Evolutionary conservation across 1,140 invertebrate species (phyloP).

Genomic region (Anagrus nilaparvatae): DNA sequence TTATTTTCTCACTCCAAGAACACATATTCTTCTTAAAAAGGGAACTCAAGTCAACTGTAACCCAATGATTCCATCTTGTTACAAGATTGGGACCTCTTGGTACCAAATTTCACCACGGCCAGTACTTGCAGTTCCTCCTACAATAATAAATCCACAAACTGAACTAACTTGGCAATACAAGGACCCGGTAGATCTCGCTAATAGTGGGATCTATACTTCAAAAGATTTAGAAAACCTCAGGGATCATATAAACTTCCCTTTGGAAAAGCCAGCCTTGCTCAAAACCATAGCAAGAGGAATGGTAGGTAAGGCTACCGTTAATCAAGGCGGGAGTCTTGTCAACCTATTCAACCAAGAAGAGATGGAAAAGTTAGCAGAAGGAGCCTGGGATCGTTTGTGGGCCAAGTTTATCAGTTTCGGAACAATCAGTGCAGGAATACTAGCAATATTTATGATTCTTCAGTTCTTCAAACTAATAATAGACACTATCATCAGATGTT

Average conservation of each 20-base stretch:
- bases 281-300: slow-evolving; percentile 6
- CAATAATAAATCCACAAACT: neutral
- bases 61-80: slow-evolving; percentile 6
- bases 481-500: slow-evolving; percentile 4
- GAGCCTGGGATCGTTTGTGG: slow-evolving; percentile 2
- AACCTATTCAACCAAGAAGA: slow-evolving; percentile 8
- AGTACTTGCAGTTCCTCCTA: neutral
- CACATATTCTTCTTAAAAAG: slow-evolving; percentile 10
- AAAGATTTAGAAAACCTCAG: slow-evolving; percentile 10
- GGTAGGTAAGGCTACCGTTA: neutral
- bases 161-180: slow-evolving; percentile 10
- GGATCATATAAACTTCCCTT: slow-evolving; percentile 14
- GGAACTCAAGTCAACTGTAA: slow-evolving; percentile 11
- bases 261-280: slow-evolving; percentile 8
- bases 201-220: slow-evolving; percentile 7
- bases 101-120: neutral
- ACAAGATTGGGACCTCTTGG: slow-evolving; percentile 1
- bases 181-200: slow-evolving; percentile 3
- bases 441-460: slow-evolving; percentile 5
- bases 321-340: neutral
- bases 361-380: slow-evolving; percentile 1
- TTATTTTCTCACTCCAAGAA: slow-evolving; percentile 15
- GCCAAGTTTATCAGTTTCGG: slow-evolving; percentile 8
- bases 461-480: slow-evolving; percentile 4
- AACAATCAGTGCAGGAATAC: slow-evolving; percentile 2